These are phyloP conservation scores for Gymnothorax reevesii DNA, from an alignment of 2,797 vertebrate genomes.

Conservation along the genomic window DNA sequence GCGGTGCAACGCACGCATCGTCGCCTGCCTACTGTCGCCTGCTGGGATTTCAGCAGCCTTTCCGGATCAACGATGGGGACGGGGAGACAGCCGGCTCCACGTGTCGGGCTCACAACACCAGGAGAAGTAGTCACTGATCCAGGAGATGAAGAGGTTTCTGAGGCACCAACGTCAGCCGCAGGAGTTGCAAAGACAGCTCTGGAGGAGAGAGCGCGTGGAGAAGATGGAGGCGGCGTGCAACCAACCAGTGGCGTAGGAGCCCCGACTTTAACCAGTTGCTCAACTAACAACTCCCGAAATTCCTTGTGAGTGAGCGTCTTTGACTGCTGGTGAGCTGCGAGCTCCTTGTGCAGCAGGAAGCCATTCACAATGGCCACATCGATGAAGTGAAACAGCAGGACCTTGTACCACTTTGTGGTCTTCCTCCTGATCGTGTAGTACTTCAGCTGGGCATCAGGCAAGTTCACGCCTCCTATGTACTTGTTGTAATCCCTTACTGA, in stretches of 20 bases:
- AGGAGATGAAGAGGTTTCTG: not conserved
- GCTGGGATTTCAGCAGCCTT: not conserved
- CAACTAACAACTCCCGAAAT: not conserved
- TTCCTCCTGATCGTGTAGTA: not conserved
- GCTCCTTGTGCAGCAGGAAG: not conserved
- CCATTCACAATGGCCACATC: not conserved
- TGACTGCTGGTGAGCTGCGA: not conserved
- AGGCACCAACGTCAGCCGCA: too few species aligned
- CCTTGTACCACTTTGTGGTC: not conserved
- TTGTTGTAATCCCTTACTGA: not conserved
- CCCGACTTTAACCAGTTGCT: not conserved
- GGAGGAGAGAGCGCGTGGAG: not conserved
- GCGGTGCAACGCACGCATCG: not conserved
- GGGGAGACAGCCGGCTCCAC: not conserved
- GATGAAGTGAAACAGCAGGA: not conserved
- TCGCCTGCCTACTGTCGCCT: not conserved
- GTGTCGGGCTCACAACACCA: not conserved
- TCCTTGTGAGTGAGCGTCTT: not conserved
- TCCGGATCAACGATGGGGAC: not conserved
- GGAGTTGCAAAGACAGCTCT: too few species aligned
- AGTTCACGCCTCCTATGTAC: not conserved
- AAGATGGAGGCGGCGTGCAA: too few species aligned
- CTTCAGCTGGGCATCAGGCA: not conserved
- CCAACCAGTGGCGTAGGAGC: not conserved
- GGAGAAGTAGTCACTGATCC: not conserved